Base-by-base conservation (phyloP, 2,113 vertebrate genomes). In the Drymodes brunneopygia region DNA sequence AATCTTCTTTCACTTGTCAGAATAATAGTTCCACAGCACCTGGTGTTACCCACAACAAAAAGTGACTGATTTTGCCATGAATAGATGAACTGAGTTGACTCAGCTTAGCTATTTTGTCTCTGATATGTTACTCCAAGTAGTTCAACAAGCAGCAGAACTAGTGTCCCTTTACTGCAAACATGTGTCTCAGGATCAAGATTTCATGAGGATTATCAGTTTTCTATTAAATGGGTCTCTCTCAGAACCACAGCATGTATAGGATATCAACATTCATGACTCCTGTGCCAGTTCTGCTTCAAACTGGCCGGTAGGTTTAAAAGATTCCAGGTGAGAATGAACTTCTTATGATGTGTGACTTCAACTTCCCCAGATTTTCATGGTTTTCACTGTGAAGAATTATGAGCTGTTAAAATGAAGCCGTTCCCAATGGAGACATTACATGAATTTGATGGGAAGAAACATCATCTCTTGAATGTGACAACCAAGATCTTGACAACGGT, bases 251-350 rank as follows among this genome's bases (percentile, higher is more conserved):
- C 11, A 35, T 42, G 65, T 60, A 14, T 35, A 50, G 29, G 7
- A 25, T 47, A 69, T 31, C 65, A 69, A 31, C 0, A 0, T 13
- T 13, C 21, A 33, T 3, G 6, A 56, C 10, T 67, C 24, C 70
- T 50, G 33, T 79, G 11, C 3, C 23, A 33, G 9, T 47, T 70
- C 17, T 47, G 21, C 28, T 28, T 61, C 29, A 54, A 86, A 88
- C 2, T 53, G 5, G 6, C 13, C 18, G 12, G n/a, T 3, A 15
- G 7, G 4, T 61, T 61, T 66, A 71, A 61, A 65, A 86, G 35
- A 23, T 51, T 50, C 7, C 27, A 42, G 9, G 2, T 83, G 18
- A 71, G 51, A 79, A 83, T 35, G 4, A 83, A 56, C 8, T 73
- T 45, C 36, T 67, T 78, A 12, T 23, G 8, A 65, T 15, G 4